Conservation (phyloP, 2,113 vertebrate species). For the Callospermophilus lateralis region DNA sequence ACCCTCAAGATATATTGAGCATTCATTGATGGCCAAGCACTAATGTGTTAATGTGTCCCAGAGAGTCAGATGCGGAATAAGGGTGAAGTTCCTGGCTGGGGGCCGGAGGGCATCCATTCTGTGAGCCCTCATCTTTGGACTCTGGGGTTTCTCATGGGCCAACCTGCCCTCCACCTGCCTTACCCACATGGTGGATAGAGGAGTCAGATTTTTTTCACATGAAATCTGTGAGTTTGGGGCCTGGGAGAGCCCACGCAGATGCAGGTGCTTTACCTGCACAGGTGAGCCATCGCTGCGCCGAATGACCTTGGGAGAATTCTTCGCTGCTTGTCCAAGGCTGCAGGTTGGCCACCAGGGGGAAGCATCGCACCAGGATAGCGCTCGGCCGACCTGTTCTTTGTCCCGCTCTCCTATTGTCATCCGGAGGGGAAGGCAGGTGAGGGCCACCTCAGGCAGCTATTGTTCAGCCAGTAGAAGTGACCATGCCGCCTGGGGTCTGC, state of each 20-base stretch:
- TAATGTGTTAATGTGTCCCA: too few relatives aligned
- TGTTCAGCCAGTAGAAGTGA: not conserved
- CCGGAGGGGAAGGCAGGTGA: constrained; percentile 38
- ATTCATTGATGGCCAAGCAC: not conserved
- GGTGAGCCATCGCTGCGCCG: not conserved
- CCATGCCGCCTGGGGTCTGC: not conserved
- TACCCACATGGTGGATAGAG: not conserved
- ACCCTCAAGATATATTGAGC: not conserved
- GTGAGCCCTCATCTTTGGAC: not conserved
- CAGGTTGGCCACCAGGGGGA: constrained; percentile 88
- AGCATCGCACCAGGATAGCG: constrained; percentile 84
- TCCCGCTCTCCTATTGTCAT: constrained; percentile 63
- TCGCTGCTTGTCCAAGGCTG: not conserved
- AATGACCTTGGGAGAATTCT: not conserved
- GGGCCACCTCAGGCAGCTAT: not conserved
- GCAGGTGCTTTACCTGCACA: not conserved
- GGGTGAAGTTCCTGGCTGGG: not conserved
- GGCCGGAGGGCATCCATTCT: not conserved
- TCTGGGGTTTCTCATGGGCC: not conserved
- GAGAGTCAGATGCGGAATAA: not conserved
- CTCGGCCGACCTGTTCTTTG: constrained; percentile 78
- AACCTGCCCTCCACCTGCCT: not conserved
- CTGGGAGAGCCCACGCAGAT: not conserved
- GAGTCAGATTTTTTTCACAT: not conserved
- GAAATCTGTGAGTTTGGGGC: not conserved